Percentiles rank a stretch among this genome's conserved stretches.
phyloP scores from a whole-genome alignment of 2,797 vertebrate genomes.

The Tapirus indicus region DNA sequence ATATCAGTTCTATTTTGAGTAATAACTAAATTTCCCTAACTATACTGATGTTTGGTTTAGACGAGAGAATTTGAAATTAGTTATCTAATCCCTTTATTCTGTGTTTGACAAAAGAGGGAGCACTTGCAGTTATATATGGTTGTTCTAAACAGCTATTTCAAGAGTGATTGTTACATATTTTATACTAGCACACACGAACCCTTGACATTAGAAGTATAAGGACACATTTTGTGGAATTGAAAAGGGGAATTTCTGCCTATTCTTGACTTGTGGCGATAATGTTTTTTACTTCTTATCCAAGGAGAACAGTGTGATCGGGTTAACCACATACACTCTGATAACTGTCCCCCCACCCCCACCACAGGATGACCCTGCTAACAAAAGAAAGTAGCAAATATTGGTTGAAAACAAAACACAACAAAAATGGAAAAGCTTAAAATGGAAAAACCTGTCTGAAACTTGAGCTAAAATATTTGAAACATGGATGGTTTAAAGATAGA shows the following conservation, averaged over 20 bases:
- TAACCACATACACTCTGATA: background rate
- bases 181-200: background rate
- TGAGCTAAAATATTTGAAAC: constrained; percentile 2
- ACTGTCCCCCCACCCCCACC: fast-evolving
- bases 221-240: background rate
- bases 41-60: background rate
- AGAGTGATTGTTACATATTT: background rate
- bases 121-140: background rate
- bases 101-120: background rate
- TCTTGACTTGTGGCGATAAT: background rate
- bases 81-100: background rate
- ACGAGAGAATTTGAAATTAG: constrained; percentile 23
- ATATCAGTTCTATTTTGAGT: background rate
- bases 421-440: background rate
- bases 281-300: background rate
- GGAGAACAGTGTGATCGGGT: background rate
- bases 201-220: background rate
- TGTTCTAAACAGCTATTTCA: background rate
- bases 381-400: background rate
- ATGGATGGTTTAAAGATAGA: background rate
- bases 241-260: background rate
- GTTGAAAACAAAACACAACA: background rate
- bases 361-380: background rate
- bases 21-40: background rate
- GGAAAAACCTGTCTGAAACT: background rate